A percentile compares a stretch with the other conserved stretches of the same genome.
phyloP scores from a whole-genome alignment of 2,888 invertebrate genomes.

The Sminthurinus aureus region DNA sequence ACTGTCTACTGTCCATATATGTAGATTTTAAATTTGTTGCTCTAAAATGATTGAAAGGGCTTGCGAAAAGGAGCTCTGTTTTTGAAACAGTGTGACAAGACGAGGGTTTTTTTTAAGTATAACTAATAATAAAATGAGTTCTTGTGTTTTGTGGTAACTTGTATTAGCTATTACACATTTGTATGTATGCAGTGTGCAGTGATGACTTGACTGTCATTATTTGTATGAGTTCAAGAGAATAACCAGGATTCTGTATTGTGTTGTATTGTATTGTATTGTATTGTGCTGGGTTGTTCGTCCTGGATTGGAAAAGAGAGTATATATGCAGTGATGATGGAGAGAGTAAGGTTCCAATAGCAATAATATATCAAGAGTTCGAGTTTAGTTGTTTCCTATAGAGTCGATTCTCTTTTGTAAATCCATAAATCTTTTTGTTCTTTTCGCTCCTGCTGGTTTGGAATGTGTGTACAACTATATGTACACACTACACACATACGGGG shows the following conservation, averaged over 20 bases:
- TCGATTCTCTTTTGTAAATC: slow-evolving; percentile 58
- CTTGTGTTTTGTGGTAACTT: too few species aligned
- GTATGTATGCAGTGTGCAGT: neutral
- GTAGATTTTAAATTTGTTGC: too few species aligned
- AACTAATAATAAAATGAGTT: too few species aligned
- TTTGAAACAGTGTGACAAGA: too few species aligned
- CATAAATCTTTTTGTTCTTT: slow-evolving; percentile 58
- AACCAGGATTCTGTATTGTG: neutral
- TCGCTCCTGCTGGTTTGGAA: slow-evolving; percentile 59
- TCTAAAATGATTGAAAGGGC: too few species aligned
- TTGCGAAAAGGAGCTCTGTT: too few species aligned
- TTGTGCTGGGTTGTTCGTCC: neutral
- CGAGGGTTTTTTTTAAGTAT: too few species aligned
- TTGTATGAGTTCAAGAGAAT: neutral
- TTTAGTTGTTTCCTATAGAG: slow-evolving; percentile 41
- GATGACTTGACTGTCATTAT: neutral
- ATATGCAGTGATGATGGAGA: neutral
- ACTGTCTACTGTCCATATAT: too few species aligned
- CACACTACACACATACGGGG: neutral
- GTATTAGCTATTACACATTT: neutral
- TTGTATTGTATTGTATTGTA: neutral
- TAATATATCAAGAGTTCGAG: slow-evolving; percentile 17
- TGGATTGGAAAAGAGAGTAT: neutral
- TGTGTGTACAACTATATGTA: slow-evolving; percentile 49
- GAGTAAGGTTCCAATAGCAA: neutral